phyloP scores from a whole-genome alignment of 1,140 invertebrate species.

The Rhopalosiphum padi region DNA sequence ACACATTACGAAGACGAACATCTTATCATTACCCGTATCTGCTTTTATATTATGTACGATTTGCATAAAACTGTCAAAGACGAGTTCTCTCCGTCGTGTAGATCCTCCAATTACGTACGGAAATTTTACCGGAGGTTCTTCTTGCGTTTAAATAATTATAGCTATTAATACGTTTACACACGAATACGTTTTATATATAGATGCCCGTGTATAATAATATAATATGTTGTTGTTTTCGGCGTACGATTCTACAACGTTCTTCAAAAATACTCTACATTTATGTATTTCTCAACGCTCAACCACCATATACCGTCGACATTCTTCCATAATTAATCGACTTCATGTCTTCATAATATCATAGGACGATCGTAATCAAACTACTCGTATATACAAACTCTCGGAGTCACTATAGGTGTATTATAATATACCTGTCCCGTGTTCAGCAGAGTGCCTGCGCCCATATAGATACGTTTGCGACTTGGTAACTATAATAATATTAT shows the following conservation, averaged over 20 bases:
- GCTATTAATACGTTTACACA: neutral
- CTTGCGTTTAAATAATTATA: conserved; percentile 14
- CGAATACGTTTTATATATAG: neutral
- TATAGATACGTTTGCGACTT: too few species aligned
- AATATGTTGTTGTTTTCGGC: neutral
- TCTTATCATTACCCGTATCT: conserved; percentile 6
- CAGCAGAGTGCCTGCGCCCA: neutral
- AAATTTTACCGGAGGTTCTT: neutral
- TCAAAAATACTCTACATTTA: neutral
- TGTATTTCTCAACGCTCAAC: neutral
- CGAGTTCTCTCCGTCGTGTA: neutral
- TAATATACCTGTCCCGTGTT: neutral
- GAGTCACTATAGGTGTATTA: neutral
- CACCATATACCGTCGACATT: neutral
- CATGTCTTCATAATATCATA: neutral
- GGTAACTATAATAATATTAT: too few species aligned
- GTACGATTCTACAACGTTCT: neutral
- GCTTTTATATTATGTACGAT: neutral
- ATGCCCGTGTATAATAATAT: neutral
- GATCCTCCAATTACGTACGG: conserved; percentile 27
- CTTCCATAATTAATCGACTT: neutral
- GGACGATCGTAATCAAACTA: neutral
- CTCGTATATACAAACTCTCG: neutral
- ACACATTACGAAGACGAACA: neutral
- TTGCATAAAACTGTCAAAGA: conserved; percentile 45